Base-by-base conservation (phyloP, 2,888 invertebrate species). In the Zaprionus obscuricornis region DNA sequence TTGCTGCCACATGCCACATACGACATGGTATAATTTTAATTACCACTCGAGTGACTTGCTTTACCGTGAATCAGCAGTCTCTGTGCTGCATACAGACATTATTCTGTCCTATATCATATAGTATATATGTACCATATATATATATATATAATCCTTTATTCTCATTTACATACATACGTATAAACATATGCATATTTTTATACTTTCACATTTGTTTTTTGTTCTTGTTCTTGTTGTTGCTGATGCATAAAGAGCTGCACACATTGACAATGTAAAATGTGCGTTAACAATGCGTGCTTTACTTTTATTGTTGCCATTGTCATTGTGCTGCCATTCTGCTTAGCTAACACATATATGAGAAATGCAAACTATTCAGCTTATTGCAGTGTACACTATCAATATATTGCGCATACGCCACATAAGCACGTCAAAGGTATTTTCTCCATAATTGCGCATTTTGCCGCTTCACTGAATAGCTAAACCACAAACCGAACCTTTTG, bases 11-110 rank as follows among this genome's bases (percentile, higher is more conserved):
- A 43, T 42, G n/a, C n/a, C n/a, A n/a, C n/a, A n/a, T n/a, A n/a
- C n/a, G n/a, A 59, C 58, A 71, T 57, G 65, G 57, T 71, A 71
- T 85, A 83, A 83, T 85, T 83, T 82, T 87, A 87, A 85, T 85
- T 87, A 87, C 79, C 83, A 70, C 85, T 86, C 51, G 60, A 54
- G 65, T 40, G 59, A 46, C 62, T 62, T 62, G 65, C 42, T 47
- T n/a, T 47, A 62, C 60, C 59, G 57, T 56, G 55, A 64, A 58
- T 52, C 58, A 55, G 40, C 49, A n/a, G 36, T 27, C 46, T 43
- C 42, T 49, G 46, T 46, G 47, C 31, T 29, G 29, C 29, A 29
- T 11, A 29, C 29, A 6, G 4, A 29, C 3, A 11, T 6, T 8
- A n/a, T 11, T 10, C 29, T 3, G n/a, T 10, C 3, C 4, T 29